Base-by-base conservation (phyloP, 2,888 invertebrate genomes). In the Chalcosyrphus nemorum region DNA sequence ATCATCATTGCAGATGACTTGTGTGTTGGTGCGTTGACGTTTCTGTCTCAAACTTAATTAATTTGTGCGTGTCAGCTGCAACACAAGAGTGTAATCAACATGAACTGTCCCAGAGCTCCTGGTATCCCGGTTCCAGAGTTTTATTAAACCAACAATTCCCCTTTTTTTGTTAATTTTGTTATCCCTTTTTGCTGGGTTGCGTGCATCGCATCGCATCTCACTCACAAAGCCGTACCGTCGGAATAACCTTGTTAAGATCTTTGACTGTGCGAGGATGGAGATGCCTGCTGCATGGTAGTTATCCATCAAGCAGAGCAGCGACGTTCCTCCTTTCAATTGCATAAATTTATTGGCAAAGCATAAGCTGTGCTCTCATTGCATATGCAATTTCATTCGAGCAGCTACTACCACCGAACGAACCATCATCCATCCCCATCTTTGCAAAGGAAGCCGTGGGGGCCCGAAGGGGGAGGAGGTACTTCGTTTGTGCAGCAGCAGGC, bases 21-120 rank as follows among this genome's bases (percentile, higher is more conserved):
- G 50, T 77, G 61, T 77, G 61, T 59, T 61, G 61, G 43, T 66
- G 35, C 45, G 77, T 56, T 77, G 78, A 78, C 78, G 63, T 57
- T 71, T 71, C 78, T 71, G 78, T 78, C 78, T 56, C 78, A 71
- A 71, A 78, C 63, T 78, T 78, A 71, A 78, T 78, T 78, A 78
- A 78, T 71, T 71, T 78, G 63, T 78, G 78, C 71, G 71, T 78
- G 78, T 78, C 78, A 78, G 71, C 78, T 78, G 71, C 78, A 78
- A 56, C 56, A 50, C 63, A 78, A 78, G 65, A 57, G 71, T 63
- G 71, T 65, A 78, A 71, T 78, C 78, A 71, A 65, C 65, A 63
- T 71, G 47, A 41, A 56, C 56, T 71, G 47, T 71, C 41, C 24
- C 47, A 47, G 68, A 21, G n/a, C n/a, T n/a, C n/a, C n/a, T n/a